Conservation (phyloP, 2,113 vertebrate genomes). For the Indicator indicator region DNA sequence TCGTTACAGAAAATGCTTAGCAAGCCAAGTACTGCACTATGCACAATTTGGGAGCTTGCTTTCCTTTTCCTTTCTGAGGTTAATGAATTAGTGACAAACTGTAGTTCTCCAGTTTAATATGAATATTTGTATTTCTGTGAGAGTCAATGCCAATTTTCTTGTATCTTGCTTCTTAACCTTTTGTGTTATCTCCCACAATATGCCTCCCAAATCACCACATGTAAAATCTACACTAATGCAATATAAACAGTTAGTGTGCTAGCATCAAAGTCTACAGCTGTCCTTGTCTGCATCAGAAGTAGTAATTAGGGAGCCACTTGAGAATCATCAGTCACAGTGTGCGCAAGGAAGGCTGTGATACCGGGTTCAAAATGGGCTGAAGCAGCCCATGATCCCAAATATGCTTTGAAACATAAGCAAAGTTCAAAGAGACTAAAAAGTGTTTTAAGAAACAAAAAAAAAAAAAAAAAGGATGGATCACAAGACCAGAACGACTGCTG, state of each 20-base stretch:
- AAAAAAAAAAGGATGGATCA: not conserved
- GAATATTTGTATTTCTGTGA: conserved; percentile 1
- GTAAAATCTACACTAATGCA: not conserved
- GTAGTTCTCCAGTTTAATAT: not conserved
- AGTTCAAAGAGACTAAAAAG: not conserved
- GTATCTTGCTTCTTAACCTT: not conserved
- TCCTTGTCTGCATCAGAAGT: not conserved
- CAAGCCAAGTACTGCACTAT: not conserved
- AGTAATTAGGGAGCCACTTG: not conserved
- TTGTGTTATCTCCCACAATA: not conserved
- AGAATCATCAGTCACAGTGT: not conserved
- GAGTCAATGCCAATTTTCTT: not conserved
- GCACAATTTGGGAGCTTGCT: not conserved
- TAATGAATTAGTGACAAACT: not conserved
- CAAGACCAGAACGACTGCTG: fast-evolving
- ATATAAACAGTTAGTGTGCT: not conserved
- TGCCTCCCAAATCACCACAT: not conserved
- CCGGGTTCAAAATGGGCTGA: not conserved
- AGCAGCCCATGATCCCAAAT: not conserved
- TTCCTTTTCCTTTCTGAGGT: not conserved
- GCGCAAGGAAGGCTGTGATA: fast-evolving
- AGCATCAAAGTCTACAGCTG: not conserved
- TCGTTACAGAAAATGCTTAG: not conserved
- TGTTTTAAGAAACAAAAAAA: not conserved
- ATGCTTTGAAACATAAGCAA: fast-evolving